phyloP scores from a whole-genome alignment of 2,113 vertebrate genomes.

The Phoxinus phoxinus region DNA sequence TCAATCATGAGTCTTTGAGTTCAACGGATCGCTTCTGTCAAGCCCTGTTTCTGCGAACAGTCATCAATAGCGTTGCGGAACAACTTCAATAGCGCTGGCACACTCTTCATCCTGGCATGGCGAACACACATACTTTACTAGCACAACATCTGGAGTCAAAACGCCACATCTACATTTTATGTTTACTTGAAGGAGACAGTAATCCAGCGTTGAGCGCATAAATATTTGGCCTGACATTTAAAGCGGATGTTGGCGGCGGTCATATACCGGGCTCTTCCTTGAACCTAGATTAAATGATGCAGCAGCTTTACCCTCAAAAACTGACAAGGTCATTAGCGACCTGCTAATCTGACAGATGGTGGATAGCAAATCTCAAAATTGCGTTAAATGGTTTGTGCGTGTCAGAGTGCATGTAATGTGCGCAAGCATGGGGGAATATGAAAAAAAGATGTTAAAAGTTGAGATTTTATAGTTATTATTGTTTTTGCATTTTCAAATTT shows the following conservation, averaged over 20 bases:
- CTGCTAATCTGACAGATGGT: constrained; percentile 52
- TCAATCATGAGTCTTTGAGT: constrained; percentile 41
- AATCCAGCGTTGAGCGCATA: constrained; percentile 56
- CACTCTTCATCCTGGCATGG: constrained; percentile 29
- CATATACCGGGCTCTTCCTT: constrained; percentile 13
- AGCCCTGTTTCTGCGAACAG: constrained; percentile 67
- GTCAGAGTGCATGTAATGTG: constrained; percentile 11
- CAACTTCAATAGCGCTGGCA: constrained; percentile 41
- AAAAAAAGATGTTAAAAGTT: background rate
- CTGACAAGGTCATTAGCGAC: constrained; percentile 41
- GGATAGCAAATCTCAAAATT: constrained; percentile 32
- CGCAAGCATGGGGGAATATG: constrained; percentile 18
- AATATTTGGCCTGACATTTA: constrained; percentile 44
- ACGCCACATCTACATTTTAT: constrained; percentile 64
- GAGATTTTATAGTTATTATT: background rate
- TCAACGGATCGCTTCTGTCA: constrained; percentile 24
- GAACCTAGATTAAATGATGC: constrained; percentile 19
- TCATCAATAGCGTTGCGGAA: constrained; percentile 62
- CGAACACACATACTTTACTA: constrained; percentile 55
- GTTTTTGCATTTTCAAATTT: background rate
- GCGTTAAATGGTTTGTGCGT: constrained; percentile 28
- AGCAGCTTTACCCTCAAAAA: constrained; percentile 32
- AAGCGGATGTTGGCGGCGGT: background rate
- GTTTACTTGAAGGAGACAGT: constrained; percentile 58
- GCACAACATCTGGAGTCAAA: constrained; percentile 56